phyloP scores from a whole-genome alignment of 2,888 invertebrate genomes.

The Dryobota labecula region DNA sequence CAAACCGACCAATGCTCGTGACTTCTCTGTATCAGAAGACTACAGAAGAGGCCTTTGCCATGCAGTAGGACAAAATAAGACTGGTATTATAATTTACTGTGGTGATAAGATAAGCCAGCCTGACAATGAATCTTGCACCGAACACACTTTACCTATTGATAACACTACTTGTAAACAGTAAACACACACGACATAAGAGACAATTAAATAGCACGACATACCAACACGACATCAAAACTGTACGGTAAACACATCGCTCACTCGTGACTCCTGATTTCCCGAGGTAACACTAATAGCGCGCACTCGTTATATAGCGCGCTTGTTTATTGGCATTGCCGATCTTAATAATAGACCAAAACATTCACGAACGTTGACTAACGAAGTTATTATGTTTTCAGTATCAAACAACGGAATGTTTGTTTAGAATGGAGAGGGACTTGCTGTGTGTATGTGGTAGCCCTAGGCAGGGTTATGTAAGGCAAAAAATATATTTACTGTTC shows the following conservation, averaged over 20 bases:
- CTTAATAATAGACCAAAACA: constrained; percentile 55
- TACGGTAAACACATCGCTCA: constrained; percentile 41
- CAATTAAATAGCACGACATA: constrained; percentile 18
- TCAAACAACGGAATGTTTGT: constrained; percentile 31
- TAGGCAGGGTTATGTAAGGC: too few species aligned
- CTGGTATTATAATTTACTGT: too few species aligned
- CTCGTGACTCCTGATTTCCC: constrained; percentile 48
- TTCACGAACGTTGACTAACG: constrained; percentile 50
- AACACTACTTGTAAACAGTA: neutral
- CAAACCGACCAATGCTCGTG: too few species aligned
- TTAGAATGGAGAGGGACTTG: neutral
- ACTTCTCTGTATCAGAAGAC: too few species aligned
- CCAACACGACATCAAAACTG: constrained; percentile 28
- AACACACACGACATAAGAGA: constrained; percentile 3
- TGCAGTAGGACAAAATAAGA: too few species aligned
- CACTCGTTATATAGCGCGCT: constrained; percentile 59
- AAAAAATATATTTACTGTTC: too few species aligned
- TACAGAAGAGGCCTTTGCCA: too few species aligned
- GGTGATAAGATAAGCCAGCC: neutral
- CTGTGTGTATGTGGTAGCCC: constrained; percentile 10
- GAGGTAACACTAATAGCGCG: constrained; percentile 50
- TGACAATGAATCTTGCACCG: neutral
- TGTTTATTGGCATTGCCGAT: constrained; percentile 64
- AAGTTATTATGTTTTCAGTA: constrained; percentile 48
- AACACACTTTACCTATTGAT: neutral